Percentiles rank a stretch among this genome's conserved stretches.
phyloP scores from a whole-genome alignment of 2,797 vertebrate genomes.

The Hafferia zeledoni region DNA sequence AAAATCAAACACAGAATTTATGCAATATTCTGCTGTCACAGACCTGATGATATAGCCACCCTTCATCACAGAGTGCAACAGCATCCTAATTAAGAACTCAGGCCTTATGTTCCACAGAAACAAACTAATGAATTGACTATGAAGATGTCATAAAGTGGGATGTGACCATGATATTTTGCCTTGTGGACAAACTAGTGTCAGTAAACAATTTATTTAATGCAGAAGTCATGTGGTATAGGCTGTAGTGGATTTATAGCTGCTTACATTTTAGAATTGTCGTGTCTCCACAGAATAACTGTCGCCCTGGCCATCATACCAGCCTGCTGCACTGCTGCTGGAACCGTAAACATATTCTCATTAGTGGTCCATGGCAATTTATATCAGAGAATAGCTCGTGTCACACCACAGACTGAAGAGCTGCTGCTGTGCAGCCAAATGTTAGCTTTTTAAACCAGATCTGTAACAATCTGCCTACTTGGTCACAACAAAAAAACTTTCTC shows the following conservation, averaged over 20 bases:
- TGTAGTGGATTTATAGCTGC: slow-evolving; percentile 49
- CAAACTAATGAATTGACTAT: slow-evolving; percentile 63
- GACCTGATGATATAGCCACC: slow-evolving; percentile 52
- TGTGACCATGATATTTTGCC: slow-evolving; percentile 22
- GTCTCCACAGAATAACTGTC: slow-evolving; percentile 26
- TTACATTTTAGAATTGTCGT: background rate
- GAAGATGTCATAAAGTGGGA: slow-evolving; percentile 52
- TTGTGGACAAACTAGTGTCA: slow-evolving; percentile 25
- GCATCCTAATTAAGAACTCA: slow-evolving; percentile 56
- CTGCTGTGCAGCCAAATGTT: slow-evolving; percentile 54
- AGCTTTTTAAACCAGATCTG: slow-evolving; percentile 54
- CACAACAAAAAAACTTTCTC: background rate
- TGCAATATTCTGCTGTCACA: slow-evolving; percentile 57
- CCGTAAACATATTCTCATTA: slow-evolving; percentile 53
- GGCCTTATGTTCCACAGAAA: slow-evolving; percentile 57
- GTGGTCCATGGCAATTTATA: slow-evolving; percentile 52
- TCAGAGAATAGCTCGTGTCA: slow-evolving; percentile 45
- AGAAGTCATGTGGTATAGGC: slow-evolving; percentile 27
- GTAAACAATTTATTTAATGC: slow-evolving; percentile 52
- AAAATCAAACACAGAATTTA: slow-evolving; percentile 56
- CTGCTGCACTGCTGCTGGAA: slow-evolving; percentile 52
- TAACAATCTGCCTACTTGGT: slow-evolving; percentile 58
- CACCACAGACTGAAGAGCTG: slow-evolving; percentile 38
- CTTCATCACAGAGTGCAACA: slow-evolving; percentile 48
- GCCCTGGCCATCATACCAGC: slow-evolving; percentile 37